phyloP scores from a whole-genome alignment of 2,888 invertebrate genomes.

The Cotesia congregata region DNA sequence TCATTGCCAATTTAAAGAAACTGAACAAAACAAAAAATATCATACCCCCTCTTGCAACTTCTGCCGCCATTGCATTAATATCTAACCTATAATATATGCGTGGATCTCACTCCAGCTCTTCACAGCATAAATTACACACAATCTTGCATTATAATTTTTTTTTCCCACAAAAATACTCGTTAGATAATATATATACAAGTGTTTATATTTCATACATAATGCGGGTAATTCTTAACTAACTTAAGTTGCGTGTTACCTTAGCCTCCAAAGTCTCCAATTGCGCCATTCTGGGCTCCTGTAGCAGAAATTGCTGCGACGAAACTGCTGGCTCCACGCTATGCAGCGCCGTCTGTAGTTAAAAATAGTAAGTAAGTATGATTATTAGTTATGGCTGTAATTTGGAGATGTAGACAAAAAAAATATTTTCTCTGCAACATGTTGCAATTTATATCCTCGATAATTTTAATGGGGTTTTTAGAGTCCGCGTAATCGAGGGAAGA shows the following conservation, averaged over 20 bases:
- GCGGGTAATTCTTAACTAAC: neutral
- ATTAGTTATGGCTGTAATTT: no score
- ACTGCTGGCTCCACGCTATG: constrained; percentile 56
- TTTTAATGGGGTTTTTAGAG: neutral
- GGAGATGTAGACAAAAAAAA: no score
- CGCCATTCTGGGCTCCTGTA: constrained; percentile 75
- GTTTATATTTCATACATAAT: constrained; percentile 35
- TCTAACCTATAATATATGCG: neutral
- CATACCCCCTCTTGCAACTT: neutral
- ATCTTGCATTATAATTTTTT: neutral
- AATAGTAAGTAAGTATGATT: neutral
- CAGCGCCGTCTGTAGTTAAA: constrained; percentile 58
- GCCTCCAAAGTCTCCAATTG: constrained; percentile 84
- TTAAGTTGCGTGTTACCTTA: constrained; percentile 73
- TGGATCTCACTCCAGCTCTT: neutral
- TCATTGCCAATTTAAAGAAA: neutral
- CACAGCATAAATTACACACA: neutral
- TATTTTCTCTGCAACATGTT: no score
- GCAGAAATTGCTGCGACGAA: constrained; percentile 57
- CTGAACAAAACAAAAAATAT: neutral
- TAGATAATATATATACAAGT: no score
- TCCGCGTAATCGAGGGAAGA: neutral
- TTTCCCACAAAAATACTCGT: neutral
- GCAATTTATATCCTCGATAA: neutral
- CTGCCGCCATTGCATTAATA: neutral